Conservation (phyloP, 53 echinoderm and acorn worm genomes). For the Holothuria scabra region DNA sequence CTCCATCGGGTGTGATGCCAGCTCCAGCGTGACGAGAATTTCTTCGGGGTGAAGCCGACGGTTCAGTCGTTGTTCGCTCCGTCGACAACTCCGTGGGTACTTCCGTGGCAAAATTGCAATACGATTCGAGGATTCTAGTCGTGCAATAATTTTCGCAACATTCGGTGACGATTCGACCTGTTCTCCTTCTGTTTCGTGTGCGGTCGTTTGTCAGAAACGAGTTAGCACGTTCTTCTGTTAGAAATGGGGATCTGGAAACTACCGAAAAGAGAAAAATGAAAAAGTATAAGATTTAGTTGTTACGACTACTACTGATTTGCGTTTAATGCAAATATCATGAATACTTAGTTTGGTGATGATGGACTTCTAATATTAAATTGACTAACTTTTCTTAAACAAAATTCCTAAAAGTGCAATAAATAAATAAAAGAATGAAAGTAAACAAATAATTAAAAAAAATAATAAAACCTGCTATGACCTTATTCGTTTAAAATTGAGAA, state of each 20-base stretch:
- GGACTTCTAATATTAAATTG: no score
- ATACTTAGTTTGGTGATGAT: no score
- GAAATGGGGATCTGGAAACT: slow-evolving; percentile 32
- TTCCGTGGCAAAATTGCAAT: slow-evolving; percentile 53
- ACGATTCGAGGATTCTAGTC: slow-evolving; percentile 35
- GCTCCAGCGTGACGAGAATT: slow-evolving; percentile 24
- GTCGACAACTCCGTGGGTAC: slow-evolving; percentile 15
- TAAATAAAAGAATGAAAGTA: no score
- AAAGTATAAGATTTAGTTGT: no score
- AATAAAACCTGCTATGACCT: no score
- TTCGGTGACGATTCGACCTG: slow-evolving; percentile 58
- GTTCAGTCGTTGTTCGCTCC: slow-evolving; percentile 35
- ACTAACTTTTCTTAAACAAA: no score
- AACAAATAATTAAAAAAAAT: no score
- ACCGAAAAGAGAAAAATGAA: not conserved
- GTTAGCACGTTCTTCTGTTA: slow-evolving; percentile 54
- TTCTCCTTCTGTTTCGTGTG: slow-evolving; percentile 17
- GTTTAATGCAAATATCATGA: no score
- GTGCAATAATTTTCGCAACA: slow-evolving; percentile 58
- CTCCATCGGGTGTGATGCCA: not conserved
- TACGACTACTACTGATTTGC: no score
- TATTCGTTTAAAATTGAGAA: no score
- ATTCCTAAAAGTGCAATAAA: no score
- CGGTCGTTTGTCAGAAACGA: slow-evolving; percentile 46
- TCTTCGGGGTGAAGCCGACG: slow-evolving; percentile 36